Percentiles rank a stretch among this genome's conserved stretches.
These are phyloP conservation scores for Leptoteleia sp. DNA, from an alignment of 1,140 invertebrate species.

Conservation along the genomic window DNA sequence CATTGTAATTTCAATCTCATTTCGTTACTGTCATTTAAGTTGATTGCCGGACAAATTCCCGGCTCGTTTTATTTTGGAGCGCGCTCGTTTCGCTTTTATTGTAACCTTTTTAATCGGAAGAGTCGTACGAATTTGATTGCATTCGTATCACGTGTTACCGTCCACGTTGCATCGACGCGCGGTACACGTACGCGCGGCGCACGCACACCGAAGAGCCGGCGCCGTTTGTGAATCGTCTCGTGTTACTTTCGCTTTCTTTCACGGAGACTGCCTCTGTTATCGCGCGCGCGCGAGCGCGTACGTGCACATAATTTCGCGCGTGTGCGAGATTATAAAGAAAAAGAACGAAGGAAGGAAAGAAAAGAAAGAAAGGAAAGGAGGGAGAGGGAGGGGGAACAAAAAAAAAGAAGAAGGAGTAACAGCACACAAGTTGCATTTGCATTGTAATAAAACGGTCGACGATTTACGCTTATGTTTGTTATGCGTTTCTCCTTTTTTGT, in stretches of 20 bases:
- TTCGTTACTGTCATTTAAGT: conserved; percentile 45
- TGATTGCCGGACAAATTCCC: conserved; percentile 48
- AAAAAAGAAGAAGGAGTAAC: neutral
- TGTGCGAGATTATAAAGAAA: too few relatives aligned
- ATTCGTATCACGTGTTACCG: conserved; percentile 61
- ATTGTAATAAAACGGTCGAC: conserved; percentile 44
- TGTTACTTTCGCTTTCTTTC: conserved; percentile 76
- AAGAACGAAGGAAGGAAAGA: neutral
- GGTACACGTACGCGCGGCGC: too few relatives aligned
- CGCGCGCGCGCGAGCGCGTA: neutral
- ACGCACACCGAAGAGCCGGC: conserved; percentile 22
- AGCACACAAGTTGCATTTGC: conserved; percentile 33
- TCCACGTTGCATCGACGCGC: conserved; percentile 62
- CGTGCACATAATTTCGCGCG: too few relatives aligned
- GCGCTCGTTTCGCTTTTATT: conserved; percentile 69
- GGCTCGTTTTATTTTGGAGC: conserved; percentile 29
- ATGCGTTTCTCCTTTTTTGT: conserved; percentile 23
- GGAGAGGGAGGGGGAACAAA: neutral
- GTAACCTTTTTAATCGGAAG: conserved; percentile 72
- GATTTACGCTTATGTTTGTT: conserved; percentile 24
- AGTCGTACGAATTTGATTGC: conserved; percentile 67
- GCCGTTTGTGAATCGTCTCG: conserved; percentile 70
- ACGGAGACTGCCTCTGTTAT: conserved; percentile 43
- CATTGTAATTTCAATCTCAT: conserved; percentile 43
- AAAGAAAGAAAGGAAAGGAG: conserved; percentile 7